Percentiles rank a stretch among this genome's conserved stretches.
Conservation (phyloP, 2,888 invertebrate genomes). For the Balanococcus diminutus region DNA sequence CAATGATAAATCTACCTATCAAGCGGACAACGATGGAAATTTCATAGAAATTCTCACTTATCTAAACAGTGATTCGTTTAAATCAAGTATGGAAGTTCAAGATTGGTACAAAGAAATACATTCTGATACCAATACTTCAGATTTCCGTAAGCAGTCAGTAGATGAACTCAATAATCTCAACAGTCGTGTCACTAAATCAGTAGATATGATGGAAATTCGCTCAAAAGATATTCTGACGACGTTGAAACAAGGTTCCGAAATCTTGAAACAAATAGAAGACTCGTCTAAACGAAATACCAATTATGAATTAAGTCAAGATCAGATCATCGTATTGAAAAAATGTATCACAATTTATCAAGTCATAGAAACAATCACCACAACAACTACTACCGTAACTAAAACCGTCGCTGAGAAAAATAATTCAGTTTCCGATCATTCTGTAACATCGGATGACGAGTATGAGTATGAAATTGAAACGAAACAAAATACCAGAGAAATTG, state of each 20-base stretch:
- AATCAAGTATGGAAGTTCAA: neutral
- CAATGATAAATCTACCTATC: neutral
- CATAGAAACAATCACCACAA: neutral
- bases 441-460: neutral
- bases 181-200: neutral
- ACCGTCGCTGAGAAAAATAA: neutral
- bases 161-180: neutral
- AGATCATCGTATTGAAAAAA: neutral
- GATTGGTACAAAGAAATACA: slow-evolving; percentile 2
- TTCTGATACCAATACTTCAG: neutral
- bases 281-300: neutral
- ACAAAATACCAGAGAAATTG: slow-evolving; percentile 1
- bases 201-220: neutral
- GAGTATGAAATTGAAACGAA: neutral
- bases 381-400: neutral
- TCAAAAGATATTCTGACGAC: neutral
- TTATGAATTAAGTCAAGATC: neutral
- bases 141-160: neutral
- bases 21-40: neutral
- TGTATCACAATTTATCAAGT: neutral
- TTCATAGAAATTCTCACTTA: neutral
- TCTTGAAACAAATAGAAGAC: neutral
- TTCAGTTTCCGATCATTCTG: neutral
- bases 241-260: neutral
- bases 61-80: neutral